These are phyloP conservation scores for Liasis olivaceus DNA, from an alignment of 2,797 vertebrate genomes.

Conservation along the genomic window DNA sequence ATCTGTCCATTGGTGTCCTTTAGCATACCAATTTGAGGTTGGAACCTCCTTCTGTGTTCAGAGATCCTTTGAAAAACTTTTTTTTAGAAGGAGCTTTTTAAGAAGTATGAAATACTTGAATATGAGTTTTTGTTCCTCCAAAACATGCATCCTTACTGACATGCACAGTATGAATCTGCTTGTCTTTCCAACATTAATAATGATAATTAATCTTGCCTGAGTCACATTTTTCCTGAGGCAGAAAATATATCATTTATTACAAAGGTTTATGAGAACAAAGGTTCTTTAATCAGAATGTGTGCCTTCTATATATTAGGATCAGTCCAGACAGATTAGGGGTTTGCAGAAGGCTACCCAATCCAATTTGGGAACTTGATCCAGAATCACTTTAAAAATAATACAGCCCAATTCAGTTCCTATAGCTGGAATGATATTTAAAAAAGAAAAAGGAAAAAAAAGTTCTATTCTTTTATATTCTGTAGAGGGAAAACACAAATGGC, in stretches of 20 bases:
- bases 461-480: neutral
- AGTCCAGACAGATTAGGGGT: too few relatives aligned
- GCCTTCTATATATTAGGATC: neutral
- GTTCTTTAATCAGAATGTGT: neutral
- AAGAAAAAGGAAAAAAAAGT: neutral
- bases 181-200: constrained; percentile 16
- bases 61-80: neutral
- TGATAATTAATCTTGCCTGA: constrained; percentile 27
- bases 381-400: too few relatives aligned
- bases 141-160: constrained; percentile 6
- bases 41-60: neutral
- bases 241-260: constrained; percentile 7
- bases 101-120: neutral
- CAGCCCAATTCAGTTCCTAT: neutral
- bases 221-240: neutral
- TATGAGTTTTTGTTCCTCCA: neutral
- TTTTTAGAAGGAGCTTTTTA: neutral
- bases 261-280: neutral
- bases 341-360: too few relatives aligned
- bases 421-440: neutral
- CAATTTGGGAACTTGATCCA: too few relatives aligned
- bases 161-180: neutral
- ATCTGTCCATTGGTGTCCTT: neutral
- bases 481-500: neutral
- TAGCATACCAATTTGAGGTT: neutral